These are phyloP conservation scores for Morelia viridis DNA, from an alignment of 2,797 vertebrate species.

Conservation along the genomic window DNA sequence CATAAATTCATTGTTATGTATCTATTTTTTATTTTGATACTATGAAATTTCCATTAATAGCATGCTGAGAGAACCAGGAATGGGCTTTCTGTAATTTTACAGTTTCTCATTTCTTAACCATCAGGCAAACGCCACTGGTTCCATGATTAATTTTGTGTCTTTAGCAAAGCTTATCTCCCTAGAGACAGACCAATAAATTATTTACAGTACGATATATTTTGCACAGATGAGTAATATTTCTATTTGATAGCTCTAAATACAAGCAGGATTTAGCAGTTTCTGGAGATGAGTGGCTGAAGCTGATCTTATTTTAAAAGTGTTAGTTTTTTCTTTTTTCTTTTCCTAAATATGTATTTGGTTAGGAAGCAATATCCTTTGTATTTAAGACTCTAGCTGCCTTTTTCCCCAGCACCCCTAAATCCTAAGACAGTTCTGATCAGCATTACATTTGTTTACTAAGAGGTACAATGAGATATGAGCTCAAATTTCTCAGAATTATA, in stretches of 20 bases:
- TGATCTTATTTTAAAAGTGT: slow-evolving; percentile 10
- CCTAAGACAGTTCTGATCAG: not conserved
- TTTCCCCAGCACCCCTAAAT: not conserved
- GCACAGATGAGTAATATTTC: slow-evolving; percentile 54
- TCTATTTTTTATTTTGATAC: slow-evolving; percentile 41
- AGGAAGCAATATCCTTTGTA: not conserved
- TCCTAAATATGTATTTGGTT: not conserved
- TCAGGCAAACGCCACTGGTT: slow-evolving; percentile 57
- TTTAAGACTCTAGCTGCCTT: not conserved
- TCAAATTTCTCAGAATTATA: not conserved
- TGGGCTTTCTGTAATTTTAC: slow-evolving; percentile 45
- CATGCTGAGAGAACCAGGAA: slow-evolving; percentile 31
- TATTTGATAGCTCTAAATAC: slow-evolving; percentile 51
- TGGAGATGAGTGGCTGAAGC: slow-evolving; percentile 28
- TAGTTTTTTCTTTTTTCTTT: not conserved
- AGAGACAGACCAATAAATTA: slow-evolving; percentile 58
- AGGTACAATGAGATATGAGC: not conserved
- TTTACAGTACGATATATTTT: slow-evolving; percentile 57
- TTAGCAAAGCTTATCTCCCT: slow-evolving; percentile 53
- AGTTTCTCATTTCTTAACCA: slow-evolving; percentile 63
- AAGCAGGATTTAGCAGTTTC: slow-evolving; percentile 43
- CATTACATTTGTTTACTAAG: not conserved
- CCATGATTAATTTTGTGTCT: slow-evolving; percentile 53
- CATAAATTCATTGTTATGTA: slow-evolving; percentile 54
- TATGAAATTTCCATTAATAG: slow-evolving; percentile 50